Conservation (phyloP, 2,888 invertebrate species). For the Pristionchus maxplancki region DNA sequence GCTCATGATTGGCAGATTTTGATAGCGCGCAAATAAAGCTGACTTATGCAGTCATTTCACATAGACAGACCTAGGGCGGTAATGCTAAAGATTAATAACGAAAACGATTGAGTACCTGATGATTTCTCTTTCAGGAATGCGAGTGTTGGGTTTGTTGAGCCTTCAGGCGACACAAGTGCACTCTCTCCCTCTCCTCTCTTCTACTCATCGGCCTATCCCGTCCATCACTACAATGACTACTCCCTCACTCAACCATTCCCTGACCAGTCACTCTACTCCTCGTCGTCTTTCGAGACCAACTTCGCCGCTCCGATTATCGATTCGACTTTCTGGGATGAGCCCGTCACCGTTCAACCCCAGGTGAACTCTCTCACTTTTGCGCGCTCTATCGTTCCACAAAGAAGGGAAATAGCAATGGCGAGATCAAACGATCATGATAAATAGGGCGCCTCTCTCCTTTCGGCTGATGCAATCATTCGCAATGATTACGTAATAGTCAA, state of each 20-base stretch:
- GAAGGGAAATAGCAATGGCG: neutral
- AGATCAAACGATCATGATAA: neutral
- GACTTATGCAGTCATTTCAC: too few species aligned
- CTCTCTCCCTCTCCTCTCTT: neutral
- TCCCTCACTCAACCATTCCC: conserved; percentile 7
- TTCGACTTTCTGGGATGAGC: neutral
- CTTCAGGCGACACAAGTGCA: conserved; percentile 58
- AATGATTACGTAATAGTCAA: neutral
- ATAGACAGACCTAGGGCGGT: too few species aligned
- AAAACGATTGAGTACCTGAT: too few species aligned
- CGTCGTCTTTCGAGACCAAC: neutral
- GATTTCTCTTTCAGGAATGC: conserved; percentile 64
- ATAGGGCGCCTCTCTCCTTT: neutral
- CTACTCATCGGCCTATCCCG: neutral
- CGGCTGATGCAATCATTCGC: neutral
- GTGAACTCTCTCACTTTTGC: neutral
- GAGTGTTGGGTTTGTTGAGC: conserved; percentile 77
- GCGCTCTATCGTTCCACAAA: too few species aligned
- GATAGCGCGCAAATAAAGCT: too few species aligned
- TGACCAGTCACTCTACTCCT: neutral
- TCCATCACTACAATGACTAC: neutral
- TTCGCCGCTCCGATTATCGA: neutral
- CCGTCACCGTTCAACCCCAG: conserved; percentile 15
- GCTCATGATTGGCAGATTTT: too few species aligned
- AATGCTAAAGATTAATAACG: too few species aligned